Conservation (phyloP, 2,113 vertebrate species). For the Gadus macrocephalus region DNA sequence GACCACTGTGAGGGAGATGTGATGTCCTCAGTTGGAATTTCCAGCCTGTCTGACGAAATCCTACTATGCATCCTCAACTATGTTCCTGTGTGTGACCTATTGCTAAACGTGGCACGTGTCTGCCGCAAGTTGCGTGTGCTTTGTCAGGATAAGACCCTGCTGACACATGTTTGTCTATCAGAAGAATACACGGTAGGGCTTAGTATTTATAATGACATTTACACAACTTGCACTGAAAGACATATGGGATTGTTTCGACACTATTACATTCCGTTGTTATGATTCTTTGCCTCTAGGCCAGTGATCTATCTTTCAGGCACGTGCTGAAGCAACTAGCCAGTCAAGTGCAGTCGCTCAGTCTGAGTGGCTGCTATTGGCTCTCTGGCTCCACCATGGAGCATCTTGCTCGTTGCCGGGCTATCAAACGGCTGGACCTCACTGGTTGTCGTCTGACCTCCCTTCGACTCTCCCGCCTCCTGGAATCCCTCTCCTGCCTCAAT, state of each 20-base stretch:
- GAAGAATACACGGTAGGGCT: constrained; percentile 83
- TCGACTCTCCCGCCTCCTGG: constrained; percentile 87
- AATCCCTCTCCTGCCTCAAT: constrained; percentile 75
- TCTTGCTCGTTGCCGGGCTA: constrained; percentile 77
- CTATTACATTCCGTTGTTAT: background rate
- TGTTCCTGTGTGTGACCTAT: constrained; percentile 83
- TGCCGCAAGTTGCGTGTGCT: constrained; percentile 82
- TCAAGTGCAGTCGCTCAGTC: constrained; percentile 84
- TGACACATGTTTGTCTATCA: constrained; percentile 79
- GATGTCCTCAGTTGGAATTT: constrained; percentile 70
- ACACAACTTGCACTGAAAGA: too few species aligned
- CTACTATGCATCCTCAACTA: constrained; percentile 88
- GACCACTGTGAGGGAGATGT: constrained; percentile 54
- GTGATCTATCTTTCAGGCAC: constrained; percentile 76
- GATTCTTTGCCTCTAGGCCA: constrained; percentile 68
- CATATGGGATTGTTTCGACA: too few species aligned
- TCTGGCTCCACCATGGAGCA: constrained; percentile 78
- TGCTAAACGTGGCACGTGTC: constrained; percentile 80
- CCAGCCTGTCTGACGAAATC: constrained; percentile 92
- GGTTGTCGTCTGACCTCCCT: constrained; percentile 86
- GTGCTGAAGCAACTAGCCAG: constrained; percentile 76
- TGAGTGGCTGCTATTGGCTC: constrained; percentile 95
- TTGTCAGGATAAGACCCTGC: constrained; percentile 89
- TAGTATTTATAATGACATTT: too few species aligned
- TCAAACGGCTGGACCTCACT: constrained; percentile 85